Evolutionary conservation across 2,113 vertebrate species (phyloP).

Genomic region (Nettapus auritus): DNA sequence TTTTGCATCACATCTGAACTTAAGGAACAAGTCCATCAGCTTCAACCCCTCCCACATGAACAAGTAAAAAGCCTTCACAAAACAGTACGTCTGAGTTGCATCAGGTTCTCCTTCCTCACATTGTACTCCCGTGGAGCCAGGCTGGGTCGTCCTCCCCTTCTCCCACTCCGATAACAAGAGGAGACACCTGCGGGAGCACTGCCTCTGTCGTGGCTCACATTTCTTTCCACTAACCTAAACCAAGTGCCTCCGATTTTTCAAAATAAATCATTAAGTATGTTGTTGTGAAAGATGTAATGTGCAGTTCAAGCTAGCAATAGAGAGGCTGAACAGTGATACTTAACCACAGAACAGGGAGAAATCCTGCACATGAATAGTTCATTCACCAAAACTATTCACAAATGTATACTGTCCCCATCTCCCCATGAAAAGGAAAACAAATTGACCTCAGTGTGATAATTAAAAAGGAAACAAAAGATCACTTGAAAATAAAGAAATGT

Average conservation of each 20-base stretch:
- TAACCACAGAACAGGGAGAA: neutral
- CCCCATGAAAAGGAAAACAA: slow-evolving; percentile 28
- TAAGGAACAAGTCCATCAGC: neutral
- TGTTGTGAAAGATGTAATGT: neutral
- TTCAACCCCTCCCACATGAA: neutral
- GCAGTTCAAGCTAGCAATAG: neutral
- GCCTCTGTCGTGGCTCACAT: neutral
- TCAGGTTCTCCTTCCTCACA: slow-evolving; percentile 49
- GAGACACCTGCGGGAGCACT: neutral
- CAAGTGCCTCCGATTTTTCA: neutral
- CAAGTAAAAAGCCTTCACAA: neutral
- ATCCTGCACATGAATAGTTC: slow-evolving; percentile 31
- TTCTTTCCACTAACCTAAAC: slow-evolving; percentile 36
- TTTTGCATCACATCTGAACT: neutral
- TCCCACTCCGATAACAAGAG: neutral
- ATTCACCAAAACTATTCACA: slow-evolving; percentile 13
- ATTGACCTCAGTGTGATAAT: slow-evolving; percentile 15
- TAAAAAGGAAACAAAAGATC: slow-evolving; percentile 49
- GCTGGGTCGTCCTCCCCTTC: rapidly evolving
- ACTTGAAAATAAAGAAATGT: slow-evolving; percentile 16
- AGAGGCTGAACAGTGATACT: neutral
- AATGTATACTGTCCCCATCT: neutral
- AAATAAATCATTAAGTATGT: slow-evolving; percentile 5
- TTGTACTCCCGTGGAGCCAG: neutral
- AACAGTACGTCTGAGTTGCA: rapidly evolving